Evolutionary conservation across 1,140 invertebrate genomes (phyloP), one percentile per base, ranked within the genome.

Genomic region (Medauroidea extradentata): DNA sequence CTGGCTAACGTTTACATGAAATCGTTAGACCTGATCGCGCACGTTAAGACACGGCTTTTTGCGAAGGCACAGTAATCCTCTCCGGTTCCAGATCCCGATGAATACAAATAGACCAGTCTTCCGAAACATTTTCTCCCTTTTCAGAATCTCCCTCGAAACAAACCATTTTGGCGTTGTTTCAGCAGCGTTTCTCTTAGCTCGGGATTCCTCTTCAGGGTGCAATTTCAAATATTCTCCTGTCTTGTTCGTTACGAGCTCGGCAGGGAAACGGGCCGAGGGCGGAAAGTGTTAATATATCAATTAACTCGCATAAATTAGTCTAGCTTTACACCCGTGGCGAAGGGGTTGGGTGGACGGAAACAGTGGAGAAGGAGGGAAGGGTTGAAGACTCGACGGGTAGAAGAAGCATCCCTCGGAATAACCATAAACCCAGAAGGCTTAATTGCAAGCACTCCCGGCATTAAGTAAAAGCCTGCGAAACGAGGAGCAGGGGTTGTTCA

Each of bases 211-310:
- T 21, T 51, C 21, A 16, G 49, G 27, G 24, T 29, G 44, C 56
- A 51, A 57, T 51, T 51, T 21, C 44, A 57, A 48, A 51, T 50
- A 57, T 57, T 53, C 29, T 29, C 34, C 39, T 51, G 48, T 34
- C 25, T 52, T 39, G 48, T 50, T 23, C 18, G 56, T 34, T 34
- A 34, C 29, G 29, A 34, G 29, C 11, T 11, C 11, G 4, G 29
- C 29, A 11, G 11, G 29, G 29, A n/a, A n/a, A n/a, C n/a, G n/a
- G n/a, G n/a, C n/a, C n/a, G 54, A 21, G 14, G 56, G 29, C 9
- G 48, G 18, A 51, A 39, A 39, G 56, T 57, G 56, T 57, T 57
- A 52, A 57, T 57, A 57, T 57, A 57, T 57, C 56, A 57, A 57
- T 57, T 57, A 57, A 57, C 56, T 16, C 19, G 56, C 18, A 57